Evolutionary conservation across 2,797 vertebrate species (phyloP), one percentile per base, ranked within the genome.

Genomic region (Sitta carolinensis): DNA sequence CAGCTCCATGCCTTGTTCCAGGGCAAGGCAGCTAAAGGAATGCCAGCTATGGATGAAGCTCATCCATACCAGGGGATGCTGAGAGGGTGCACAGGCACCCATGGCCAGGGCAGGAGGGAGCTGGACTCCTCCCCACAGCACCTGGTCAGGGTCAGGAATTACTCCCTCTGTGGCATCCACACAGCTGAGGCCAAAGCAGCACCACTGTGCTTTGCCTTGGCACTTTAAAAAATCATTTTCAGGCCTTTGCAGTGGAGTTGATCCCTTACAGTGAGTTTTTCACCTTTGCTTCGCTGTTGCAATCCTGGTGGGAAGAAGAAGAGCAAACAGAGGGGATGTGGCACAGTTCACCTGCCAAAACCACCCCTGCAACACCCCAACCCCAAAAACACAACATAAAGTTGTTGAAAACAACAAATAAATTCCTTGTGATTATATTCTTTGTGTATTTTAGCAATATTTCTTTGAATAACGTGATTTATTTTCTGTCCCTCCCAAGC

Each of bases 81-180:
- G 50, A 51, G 66, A 16, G 50, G 42, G 38, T 1, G 22, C 18
- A 15, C 0, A 3, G 52, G n/a, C 25, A 40, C 27, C 9, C 34
- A 5, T 0, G 1, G 55, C 14, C 52, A 16, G 34, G 68, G 26
- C 50, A 72, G 91, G 73, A 75, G 0, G 10, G 23, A 43, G 25
- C 40, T 0, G 0, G 59, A 42, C 9, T 2, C 25, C 42, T 23
- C 21, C 66, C 34, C 2, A 1, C 2, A 61, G 51, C 70, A 13
- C 16, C 45, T 1, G 1, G 1, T 1, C 10, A 43, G 32, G 51
- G 17, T 12, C 52, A 34, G 66, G 36, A 66, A 36, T 66, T 17
- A 2, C 9, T 23, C 30, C 14, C 51, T 50, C 34, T 2, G 1
- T 7, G 22, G 12, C 45, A 26, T 0, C n/a, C 3, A 1, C 19